Conservation (phyloP, 2,113 vertebrate species). For the Chionodraco myersi region DNA sequence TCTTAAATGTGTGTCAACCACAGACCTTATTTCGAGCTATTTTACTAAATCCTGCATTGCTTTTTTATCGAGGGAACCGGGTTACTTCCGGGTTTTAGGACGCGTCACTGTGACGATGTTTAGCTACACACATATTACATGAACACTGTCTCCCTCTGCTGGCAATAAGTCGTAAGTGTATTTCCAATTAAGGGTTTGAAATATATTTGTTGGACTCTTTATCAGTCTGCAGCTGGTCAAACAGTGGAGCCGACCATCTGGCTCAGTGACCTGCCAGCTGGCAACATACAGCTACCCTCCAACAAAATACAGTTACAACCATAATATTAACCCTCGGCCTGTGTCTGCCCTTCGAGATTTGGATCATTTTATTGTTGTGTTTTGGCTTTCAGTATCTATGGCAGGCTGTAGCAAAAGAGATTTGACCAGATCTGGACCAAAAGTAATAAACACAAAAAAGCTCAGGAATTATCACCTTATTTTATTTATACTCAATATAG, state of each 20-base stretch:
- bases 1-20: too few relatives aligned
- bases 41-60: too few relatives aligned
- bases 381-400: conserved; percentile 1
- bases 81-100: too few relatives aligned
- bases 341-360: not conserved
- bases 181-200: not conserved
- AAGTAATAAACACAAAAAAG: not conserved
- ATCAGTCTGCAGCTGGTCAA: conserved; percentile 23
- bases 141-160: conserved; percentile 40
- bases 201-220: conserved; percentile 15
- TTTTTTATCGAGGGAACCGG: too few relatives aligned
- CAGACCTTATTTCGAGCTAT: too few relatives aligned
- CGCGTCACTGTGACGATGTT: not conserved
- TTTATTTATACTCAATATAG: not conserved
- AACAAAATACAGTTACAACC: conserved; percentile 26
- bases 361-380: not conserved
- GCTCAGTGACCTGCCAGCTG: conserved; percentile 23
- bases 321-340: not conserved
- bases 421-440: not conserved
- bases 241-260: conserved; percentile 38
- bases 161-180: not conserved
- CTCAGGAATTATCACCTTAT: not conserved
- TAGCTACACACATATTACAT: not conserved
- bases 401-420: not conserved
- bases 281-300: conserved; percentile 17